Conservation (phyloP, 1,140 invertebrate genomes). For the Zaprionus inermis region DNA sequence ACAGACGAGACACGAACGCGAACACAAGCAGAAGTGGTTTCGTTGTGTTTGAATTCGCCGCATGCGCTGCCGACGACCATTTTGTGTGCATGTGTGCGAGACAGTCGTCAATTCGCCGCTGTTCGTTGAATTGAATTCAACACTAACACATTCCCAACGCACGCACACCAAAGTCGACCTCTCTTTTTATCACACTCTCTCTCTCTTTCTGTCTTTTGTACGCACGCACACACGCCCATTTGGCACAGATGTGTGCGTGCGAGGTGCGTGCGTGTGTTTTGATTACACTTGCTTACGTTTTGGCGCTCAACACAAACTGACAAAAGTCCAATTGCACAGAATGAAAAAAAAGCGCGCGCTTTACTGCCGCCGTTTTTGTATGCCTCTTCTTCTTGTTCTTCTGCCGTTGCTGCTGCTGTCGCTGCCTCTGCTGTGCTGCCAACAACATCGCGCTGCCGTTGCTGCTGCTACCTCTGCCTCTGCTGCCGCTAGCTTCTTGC, state of each 20-base stretch:
- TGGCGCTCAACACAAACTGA: constrained; percentile 67
- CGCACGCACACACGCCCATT: constrained; percentile 47
- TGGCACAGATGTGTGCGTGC: constrained; percentile 65
- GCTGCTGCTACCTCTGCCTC: constrained; percentile 8
- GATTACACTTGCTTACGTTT: constrained; percentile 78
- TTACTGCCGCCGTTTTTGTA: constrained; percentile 42
- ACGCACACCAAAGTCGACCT: constrained; percentile 36
- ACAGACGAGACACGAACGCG: neutral
- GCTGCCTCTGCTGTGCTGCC: constrained; percentile 17
- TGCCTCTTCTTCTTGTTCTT: constrained; percentile 9
- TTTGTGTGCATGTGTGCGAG: constrained; percentile 53
- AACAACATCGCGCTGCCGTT: constrained; percentile 7
- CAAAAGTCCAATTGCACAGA: constrained; percentile 71
- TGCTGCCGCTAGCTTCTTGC: constrained; percentile 30
- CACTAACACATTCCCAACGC: constrained; percentile 36
- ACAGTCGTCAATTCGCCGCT: constrained; percentile 48
- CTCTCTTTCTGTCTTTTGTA: constrained; percentile 15
- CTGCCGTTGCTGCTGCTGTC: constrained; percentile 31
- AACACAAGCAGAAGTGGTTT: constrained; percentile 21
- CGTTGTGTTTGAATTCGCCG: constrained; percentile 56
- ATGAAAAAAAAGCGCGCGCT: constrained; percentile 69
- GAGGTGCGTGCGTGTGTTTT: constrained; percentile 76
- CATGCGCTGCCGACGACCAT: constrained; percentile 43
- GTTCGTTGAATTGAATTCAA: constrained; percentile 51
- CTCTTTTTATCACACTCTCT: constrained; percentile 27